Conservation (phyloP, 2,797 vertebrate species). For the Coluber constrictor region DNA sequence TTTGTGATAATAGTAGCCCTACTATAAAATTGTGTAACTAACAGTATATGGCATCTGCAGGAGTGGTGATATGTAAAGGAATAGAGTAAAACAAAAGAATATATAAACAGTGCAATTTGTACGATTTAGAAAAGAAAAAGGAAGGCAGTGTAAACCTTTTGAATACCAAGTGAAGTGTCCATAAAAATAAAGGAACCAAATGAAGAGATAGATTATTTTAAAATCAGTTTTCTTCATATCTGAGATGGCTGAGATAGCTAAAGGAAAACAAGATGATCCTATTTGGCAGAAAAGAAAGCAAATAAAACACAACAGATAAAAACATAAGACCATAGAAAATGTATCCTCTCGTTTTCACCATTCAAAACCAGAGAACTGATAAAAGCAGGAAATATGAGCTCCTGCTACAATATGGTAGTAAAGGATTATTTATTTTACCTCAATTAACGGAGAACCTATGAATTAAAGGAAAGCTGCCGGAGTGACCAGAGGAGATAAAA, state of each 20-base stretch:
- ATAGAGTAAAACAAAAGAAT: not conserved
- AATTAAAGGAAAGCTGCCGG: not conserved
- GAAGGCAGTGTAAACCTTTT: not conserved
- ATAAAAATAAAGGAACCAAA: constrained; percentile 15
- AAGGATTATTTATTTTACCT: not conserved
- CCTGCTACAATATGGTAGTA: not conserved
- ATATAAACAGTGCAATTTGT: not conserved
- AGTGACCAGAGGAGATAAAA: not conserved
- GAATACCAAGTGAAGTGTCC: not conserved
- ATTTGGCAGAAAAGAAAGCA: not conserved
- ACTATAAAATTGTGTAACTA: not conserved
- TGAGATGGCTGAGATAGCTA: not conserved
- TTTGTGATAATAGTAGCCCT: not conserved
- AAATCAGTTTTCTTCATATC: constrained; percentile 6
- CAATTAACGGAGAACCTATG: not conserved
- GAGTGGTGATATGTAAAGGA: not conserved
- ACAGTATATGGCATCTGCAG: not conserved
- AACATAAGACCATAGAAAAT: accelerated
- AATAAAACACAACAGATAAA: not conserved
- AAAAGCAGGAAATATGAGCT: not conserved
- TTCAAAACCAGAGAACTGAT: not conserved
- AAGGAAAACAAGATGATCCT: not conserved
- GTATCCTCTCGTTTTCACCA: not conserved
- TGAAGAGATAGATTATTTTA: not conserved
- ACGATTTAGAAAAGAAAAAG: not conserved